These are phyloP conservation scores for Meteorus cinctellus DNA, from an alignment of 2,888 invertebrate species.

Conservation along the genomic window DNA sequence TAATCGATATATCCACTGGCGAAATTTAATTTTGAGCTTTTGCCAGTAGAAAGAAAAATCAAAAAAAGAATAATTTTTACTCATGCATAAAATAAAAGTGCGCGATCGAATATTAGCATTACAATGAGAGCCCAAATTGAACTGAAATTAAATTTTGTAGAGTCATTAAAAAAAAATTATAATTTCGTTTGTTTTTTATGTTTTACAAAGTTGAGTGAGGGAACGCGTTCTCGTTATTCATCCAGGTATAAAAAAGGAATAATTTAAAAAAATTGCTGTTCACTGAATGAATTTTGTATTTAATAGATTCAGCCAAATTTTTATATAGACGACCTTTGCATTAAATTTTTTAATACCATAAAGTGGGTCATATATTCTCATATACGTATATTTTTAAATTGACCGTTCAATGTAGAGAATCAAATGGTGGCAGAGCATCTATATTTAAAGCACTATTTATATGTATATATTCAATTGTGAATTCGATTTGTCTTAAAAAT, in stretches of 20 bases:
- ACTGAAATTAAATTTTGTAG: neutral
- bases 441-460: too few relatives aligned
- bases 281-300: neutral
- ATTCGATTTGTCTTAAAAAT: too few relatives aligned
- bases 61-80: neutral
- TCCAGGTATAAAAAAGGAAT: neutral
- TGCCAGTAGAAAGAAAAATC: neutral
- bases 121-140: neutral
- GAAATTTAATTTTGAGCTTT: neutral
- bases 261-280: neutral
- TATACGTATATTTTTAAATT: neutral
- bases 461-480: too few relatives aligned
- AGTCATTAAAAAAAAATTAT: neutral
- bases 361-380: neutral
- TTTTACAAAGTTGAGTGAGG: neutral
- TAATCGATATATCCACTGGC: neutral
- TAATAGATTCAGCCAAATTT: neutral
- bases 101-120: neutral
- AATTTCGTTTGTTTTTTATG: neutral
- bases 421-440: too few relatives aligned
- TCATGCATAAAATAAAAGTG: neutral
- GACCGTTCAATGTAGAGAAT: too few relatives aligned
- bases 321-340: slow-evolving; percentile 1
- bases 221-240: too few relatives aligned
- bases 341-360: neutral